Percentiles rank a stretch among this genome's conserved stretches.
These are phyloP conservation scores for Auanema freiburgensis DNA, from an alignment of 2,888 invertebrate genomes.

Conservation along the genomic window DNA sequence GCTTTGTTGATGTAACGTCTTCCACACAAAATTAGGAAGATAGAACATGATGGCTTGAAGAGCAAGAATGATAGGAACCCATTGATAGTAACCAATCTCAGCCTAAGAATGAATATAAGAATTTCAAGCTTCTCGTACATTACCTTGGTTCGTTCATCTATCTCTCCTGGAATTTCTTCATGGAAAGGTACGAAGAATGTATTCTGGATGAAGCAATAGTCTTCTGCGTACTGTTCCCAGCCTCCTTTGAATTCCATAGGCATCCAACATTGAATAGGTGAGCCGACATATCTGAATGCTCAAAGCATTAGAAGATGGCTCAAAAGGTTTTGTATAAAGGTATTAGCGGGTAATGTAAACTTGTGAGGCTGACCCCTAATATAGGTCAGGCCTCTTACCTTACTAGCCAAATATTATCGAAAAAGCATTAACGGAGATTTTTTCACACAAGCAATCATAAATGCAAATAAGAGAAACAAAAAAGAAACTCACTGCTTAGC, in stretches of 20 bases:
- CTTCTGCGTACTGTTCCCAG: slow-evolving; percentile 64
- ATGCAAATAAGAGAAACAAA: neutral
- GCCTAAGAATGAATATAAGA: slow-evolving; percentile 16
- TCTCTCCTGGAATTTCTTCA: slow-evolving; percentile 56
- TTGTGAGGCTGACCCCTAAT: too few relatives aligned
- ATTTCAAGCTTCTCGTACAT: neutral
- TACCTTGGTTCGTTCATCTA: slow-evolving; percentile 50
- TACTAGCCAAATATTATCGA: too few relatives aligned
- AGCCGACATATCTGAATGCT: slow-evolving; percentile 54
- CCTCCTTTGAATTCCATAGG: slow-evolving; percentile 57
- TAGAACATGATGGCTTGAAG: slow-evolving; percentile 63
- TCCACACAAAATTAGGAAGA: slow-evolving; percentile 62
- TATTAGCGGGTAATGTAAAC: too few relatives aligned
- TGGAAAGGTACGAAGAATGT: slow-evolving; percentile 61
- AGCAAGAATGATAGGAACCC: slow-evolving; percentile 61
- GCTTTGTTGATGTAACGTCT: slow-evolving; percentile 58
- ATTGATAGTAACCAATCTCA: slow-evolving; percentile 64
- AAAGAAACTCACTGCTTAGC: slow-evolving; percentile 55
- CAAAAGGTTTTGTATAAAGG: too few relatives aligned
- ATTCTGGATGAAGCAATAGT: slow-evolving; percentile 63
- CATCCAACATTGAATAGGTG: slow-evolving; percentile 55
- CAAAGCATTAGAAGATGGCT: too few relatives aligned
- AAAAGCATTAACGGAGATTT: too few relatives aligned
- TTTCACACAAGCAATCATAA: neutral
- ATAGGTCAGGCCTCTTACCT: too few relatives aligned